These are phyloP conservation scores for Zaprionus camerounensis DNA, from an alignment of 1,140 invertebrate species.

Conservation along the genomic window DNA sequence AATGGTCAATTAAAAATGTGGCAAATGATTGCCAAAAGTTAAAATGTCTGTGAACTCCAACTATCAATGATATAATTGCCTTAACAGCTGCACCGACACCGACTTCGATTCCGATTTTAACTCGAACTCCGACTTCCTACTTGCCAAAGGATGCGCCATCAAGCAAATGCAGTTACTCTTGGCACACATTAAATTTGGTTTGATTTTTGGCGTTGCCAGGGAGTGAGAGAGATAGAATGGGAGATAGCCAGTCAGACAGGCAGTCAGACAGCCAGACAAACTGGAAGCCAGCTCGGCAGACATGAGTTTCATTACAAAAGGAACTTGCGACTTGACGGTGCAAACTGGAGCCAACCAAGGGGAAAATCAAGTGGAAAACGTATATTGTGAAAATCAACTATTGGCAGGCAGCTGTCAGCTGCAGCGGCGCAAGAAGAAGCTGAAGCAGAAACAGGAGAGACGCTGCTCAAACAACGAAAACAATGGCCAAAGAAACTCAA, in stretches of 20 bases:
- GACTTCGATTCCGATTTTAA: not conserved
- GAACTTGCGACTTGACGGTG: slow-evolving; percentile 15
- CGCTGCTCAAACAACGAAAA: slow-evolving; percentile 70
- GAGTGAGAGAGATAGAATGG: not conserved
- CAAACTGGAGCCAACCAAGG: slow-evolving; percentile 51
- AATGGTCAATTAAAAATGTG: not conserved
- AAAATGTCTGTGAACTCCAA: slow-evolving; percentile 9
- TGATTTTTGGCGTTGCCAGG: slow-evolving; percentile 39
- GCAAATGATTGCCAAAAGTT: slow-evolving; percentile 9
- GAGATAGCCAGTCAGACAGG: slow-evolving; percentile 1
- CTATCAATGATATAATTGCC: slow-evolving; percentile 58
- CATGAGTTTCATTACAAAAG: slow-evolving; percentile 13
- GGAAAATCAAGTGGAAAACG: slow-evolving; percentile 74
- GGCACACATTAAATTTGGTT: slow-evolving; percentile 60
- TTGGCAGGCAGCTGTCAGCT: slow-evolving; percentile 80
- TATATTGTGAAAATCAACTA: slow-evolving; percentile 78
- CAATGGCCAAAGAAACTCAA: slow-evolving; percentile 58
- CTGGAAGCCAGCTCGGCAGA: not conserved
- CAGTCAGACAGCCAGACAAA: not conserved
- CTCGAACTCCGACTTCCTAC: not conserved
- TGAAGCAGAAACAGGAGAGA: slow-evolving; percentile 22
- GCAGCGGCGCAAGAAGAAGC: slow-evolving; percentile 27
- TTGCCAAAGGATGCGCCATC: slow-evolving; percentile 36
- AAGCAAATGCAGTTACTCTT: slow-evolving; percentile 55
- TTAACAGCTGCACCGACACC: slow-evolving; percentile 26